Evolutionary conservation across 2,113 vertebrate species (phyloP).

Genomic region (Clinocottus analis): DNA sequence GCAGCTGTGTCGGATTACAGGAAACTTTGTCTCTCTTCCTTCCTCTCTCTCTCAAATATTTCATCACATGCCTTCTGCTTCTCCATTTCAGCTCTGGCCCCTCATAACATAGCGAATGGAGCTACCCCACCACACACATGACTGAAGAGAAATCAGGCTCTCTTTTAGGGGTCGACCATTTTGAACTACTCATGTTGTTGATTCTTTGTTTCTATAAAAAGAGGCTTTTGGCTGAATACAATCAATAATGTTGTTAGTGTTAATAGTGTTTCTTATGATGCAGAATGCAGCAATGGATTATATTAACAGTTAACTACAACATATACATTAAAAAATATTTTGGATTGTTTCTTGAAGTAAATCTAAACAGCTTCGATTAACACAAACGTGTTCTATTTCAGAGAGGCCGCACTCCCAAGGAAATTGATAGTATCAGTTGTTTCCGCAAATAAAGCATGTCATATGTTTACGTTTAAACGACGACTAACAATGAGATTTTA

Average conservation of each 20-base stretch:
- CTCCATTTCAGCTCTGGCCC: constrained; percentile 4
- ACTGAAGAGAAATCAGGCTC: background rate
- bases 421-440: background rate
- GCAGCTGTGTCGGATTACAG: constrained; percentile 7
- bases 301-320: background rate
- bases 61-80: constrained; percentile 29
- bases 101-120: background rate
- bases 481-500: background rate
- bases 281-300: background rate
- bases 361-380: background rate
- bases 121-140: background rate
- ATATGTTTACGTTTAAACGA: background rate
- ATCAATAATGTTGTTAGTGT: no score
- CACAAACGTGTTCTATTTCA: background rate
- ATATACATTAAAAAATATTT: background rate
- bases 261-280: background rate
- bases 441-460: background rate
- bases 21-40: background rate
- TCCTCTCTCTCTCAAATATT: constrained; percentile 6
- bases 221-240: background rate
- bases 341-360: background rate
- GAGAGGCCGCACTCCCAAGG: background rate
- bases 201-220: background rate
- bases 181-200: background rate
- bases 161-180: constrained; percentile 20